These are phyloP conservation scores for Phyllotreta cruciferae DNA, from an alignment of 2,888 invertebrate species.

Conservation along the genomic window DNA sequence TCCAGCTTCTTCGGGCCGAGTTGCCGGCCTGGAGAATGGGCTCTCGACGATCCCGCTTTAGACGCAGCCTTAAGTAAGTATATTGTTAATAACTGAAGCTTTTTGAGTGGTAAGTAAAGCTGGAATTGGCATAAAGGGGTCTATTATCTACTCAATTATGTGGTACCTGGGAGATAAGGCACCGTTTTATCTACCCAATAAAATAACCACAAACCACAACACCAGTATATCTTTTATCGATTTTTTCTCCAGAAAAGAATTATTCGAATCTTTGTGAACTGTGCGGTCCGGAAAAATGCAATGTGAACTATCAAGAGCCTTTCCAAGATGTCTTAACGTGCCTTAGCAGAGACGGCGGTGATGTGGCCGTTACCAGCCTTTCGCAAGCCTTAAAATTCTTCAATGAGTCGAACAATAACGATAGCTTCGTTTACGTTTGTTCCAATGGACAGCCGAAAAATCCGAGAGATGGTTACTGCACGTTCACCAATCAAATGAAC, in stretches of 20 bases:
- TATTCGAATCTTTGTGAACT: constrained; percentile 51
- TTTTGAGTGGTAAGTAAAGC: too few species aligned
- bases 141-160: too few species aligned
- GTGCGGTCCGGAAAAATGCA: constrained; percentile 41
- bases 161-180: too few species aligned
- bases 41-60: constrained; percentile 60
- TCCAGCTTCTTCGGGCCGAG: constrained; percentile 70
- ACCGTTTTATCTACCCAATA: too few species aligned
- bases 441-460: constrained; percentile 51
- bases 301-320: constrained; percentile 42
- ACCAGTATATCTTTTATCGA: too few species aligned
- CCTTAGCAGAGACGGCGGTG: constrained; percentile 61
- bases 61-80: constrained; percentile 68
- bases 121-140: too few species aligned
- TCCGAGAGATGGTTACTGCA: constrained; percentile 60
- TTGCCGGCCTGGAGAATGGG: constrained; percentile 79
- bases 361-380: constrained; percentile 65
- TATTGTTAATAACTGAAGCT: too few species aligned
- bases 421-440: constrained; percentile 53
- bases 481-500: constrained; percentile 71
- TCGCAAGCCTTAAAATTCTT: constrained; percentile 53
- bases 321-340: constrained; percentile 52
- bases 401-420: constrained; percentile 39
- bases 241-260: too few species aligned
- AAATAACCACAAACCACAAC: too few species aligned